phyloP scores from a whole-genome alignment of 1,140 invertebrate species.

The Anthonomus grandis region DNA sequence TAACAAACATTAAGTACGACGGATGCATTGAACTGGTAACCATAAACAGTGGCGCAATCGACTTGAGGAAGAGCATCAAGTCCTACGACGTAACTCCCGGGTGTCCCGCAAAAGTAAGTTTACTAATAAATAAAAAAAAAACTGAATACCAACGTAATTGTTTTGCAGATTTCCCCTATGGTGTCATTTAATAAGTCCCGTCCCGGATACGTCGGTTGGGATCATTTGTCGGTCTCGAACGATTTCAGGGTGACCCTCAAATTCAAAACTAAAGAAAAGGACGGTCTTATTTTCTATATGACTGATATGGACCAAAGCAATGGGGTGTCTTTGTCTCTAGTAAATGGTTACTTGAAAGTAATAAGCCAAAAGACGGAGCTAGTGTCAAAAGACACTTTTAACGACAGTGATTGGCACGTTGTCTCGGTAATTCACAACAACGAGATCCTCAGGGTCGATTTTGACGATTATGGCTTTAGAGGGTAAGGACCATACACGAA shows the following conservation, averaged over 20 bases:
- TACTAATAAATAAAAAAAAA: background rate
- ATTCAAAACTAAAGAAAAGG: conserved; percentile 76
- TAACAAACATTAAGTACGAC: conserved; percentile 78
- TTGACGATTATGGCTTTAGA: conserved; percentile 76
- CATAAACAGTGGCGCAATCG: conserved; percentile 69
- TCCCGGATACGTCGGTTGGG: conserved; percentile 64
- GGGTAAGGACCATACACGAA: too few relatives aligned
- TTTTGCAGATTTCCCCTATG: conserved; percentile 48
- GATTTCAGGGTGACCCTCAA: conserved; percentile 78
- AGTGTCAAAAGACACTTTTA: conserved; percentile 63
- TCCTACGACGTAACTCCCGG: conserved; percentile 78
- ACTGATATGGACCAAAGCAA: conserved; percentile 61
- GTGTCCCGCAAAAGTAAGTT: conserved; percentile 74
- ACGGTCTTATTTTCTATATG: conserved; percentile 78
- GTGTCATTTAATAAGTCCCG: conserved; percentile 59
- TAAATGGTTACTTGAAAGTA: conserved; percentile 67
- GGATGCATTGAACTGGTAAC: conserved; percentile 87
- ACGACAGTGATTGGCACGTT: conserved; percentile 92
- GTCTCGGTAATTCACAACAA: conserved; percentile 75
- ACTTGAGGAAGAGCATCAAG: conserved; percentile 74
- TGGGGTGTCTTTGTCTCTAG: conserved; percentile 64
- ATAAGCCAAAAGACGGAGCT: conserved; percentile 64
- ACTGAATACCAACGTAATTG: background rate
- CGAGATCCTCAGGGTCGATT: conserved; percentile 65
- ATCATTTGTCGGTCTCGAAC: conserved; percentile 57